Conservation (phyloP, 2,113 vertebrate genomes). For the Symphodus melops region DNA sequence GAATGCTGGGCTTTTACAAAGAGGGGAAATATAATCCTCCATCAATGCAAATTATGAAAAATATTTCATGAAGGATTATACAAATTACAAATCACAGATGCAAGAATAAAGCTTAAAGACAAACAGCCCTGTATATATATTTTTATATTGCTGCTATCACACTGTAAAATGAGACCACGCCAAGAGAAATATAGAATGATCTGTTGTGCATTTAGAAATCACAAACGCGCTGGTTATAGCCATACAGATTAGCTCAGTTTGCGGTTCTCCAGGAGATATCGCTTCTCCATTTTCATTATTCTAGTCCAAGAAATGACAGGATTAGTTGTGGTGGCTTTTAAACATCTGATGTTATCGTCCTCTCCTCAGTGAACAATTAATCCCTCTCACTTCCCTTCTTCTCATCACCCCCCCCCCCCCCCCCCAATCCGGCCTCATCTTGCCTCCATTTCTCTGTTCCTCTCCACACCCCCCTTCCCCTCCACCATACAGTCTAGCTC, state of each 20-base stretch:
- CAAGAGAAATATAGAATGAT: constrained; percentile 42
- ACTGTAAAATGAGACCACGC: constrained; percentile 21
- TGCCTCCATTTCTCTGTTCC: constrained; percentile 20
- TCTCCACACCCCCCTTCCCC: neutral
- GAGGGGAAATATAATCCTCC: neutral
- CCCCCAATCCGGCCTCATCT: constrained; percentile 45
- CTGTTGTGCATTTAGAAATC: constrained; percentile 43
- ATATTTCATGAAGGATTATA: constrained; percentile 8
- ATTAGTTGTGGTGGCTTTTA: constrained; percentile 81
- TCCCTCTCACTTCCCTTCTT: constrained; percentile 67
- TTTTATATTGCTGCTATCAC: neutral
- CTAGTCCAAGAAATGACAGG: constrained; percentile 78
- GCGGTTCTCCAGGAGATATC: constrained; percentile 68
- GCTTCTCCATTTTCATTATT: constrained; percentile 76
- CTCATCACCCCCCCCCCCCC: constrained; percentile 47
- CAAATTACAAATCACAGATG: neutral
- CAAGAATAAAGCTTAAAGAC: neutral
- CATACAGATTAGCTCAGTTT: constrained; percentile 71
- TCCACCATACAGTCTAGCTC: constrained; percentile 17
- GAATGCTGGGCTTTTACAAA: neutral
- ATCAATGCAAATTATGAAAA: constrained; percentile 14
- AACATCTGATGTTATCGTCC: constrained; percentile 81
- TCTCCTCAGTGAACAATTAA: constrained; percentile 82
- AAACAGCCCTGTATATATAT: constrained; percentile 13
- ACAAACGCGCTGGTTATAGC: constrained; percentile 61